A percentile compares a stretch with the other conserved stretches of the same genome.
Conservation (phyloP, 1,140 invertebrate genomes). For the Pseudomyrmex pallidus region DNA sequence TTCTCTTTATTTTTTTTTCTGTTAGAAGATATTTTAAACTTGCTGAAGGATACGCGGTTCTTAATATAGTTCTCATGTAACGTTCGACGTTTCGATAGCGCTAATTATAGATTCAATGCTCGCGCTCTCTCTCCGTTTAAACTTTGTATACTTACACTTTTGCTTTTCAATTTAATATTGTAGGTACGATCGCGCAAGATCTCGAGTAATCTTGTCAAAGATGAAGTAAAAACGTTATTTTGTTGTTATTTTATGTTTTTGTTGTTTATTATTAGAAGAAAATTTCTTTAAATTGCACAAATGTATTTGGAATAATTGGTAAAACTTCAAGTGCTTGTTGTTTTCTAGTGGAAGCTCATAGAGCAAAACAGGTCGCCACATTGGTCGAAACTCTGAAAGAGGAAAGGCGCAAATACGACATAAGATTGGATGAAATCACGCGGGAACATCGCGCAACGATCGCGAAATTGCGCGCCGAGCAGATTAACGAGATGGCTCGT, state of each 20-base stretch:
- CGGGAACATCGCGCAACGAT: constrained; percentile 79
- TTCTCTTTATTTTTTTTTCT: neutral
- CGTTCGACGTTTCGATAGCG: constrained; percentile 51
- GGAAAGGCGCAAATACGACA: constrained; percentile 70
- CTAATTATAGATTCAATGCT: constrained; percentile 58
- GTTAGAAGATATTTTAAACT: constrained; percentile 30
- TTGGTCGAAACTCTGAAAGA: constrained; percentile 75
- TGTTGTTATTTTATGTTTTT: constrained; percentile 1
- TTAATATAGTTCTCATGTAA: constrained; percentile 58
- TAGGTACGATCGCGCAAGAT: neutral
- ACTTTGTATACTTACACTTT: constrained; percentile 46
- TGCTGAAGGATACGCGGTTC: constrained; percentile 41
- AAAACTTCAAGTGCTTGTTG: neutral
- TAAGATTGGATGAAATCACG: constrained; percentile 69
- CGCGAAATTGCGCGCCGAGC: constrained; percentile 81
- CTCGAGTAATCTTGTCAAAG: constrained; percentile 9
- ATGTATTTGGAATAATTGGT: neutral
- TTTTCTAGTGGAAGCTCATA: constrained; percentile 78
- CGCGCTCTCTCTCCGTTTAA: constrained; percentile 22
- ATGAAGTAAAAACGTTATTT: too few species aligned
- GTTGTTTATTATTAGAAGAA: neutral
- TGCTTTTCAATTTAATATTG: constrained; percentile 5
- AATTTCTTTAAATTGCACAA: neutral
- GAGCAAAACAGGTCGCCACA: constrained; percentile 73
- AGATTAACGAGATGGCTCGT: constrained; percentile 78